Evolutionary conservation across 2,888 invertebrate species (phyloP).

Genomic region (Spodoptera littoralis): DNA sequence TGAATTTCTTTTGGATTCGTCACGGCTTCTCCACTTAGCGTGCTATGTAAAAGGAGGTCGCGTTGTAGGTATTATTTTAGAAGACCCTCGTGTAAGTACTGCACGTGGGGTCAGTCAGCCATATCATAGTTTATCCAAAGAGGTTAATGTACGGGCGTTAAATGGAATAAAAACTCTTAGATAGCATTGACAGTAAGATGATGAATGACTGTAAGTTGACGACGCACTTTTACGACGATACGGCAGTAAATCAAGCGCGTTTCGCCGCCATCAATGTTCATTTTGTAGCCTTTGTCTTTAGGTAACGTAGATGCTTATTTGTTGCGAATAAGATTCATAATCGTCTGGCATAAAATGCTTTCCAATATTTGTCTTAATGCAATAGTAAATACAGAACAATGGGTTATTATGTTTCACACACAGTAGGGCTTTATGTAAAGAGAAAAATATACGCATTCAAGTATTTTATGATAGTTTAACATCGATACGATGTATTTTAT

Average conservation of each 20-base stretch:
- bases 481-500: too few relatives aligned
- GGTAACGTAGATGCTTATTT: slow-evolving; percentile 8
- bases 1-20: slow-evolving; percentile 48
- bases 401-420: too few relatives aligned
- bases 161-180: slow-evolving; percentile 77
- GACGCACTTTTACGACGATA: slow-evolving; percentile 67
- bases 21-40: slow-evolving; percentile 45
- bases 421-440: too few relatives aligned
- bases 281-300: slow-evolving; percentile 35
- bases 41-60: slow-evolving; percentile 47
- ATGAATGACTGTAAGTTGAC: slow-evolving; percentile 75
- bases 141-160: slow-evolving; percentile 73
- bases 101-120: slow-evolving; percentile 63
- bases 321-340: slow-evolving; percentile 15
- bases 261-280: slow-evolving; percentile 40
- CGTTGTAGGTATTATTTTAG: slow-evolving; percentile 37
- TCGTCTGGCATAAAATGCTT: neutral
- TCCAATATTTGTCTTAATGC: slow-evolving; percentile 1
- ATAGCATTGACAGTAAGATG: slow-evolving; percentile 81
- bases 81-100: slow-evolving; percentile 36
- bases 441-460: too few relatives aligned
- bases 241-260: slow-evolving; percentile 63
- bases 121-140: slow-evolving; percentile 67
- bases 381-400: neutral
- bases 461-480: too few relatives aligned